phyloP scores from a whole-genome alignment of 1,140 invertebrate species.

The Pseudobourletiella spinata region DNA sequence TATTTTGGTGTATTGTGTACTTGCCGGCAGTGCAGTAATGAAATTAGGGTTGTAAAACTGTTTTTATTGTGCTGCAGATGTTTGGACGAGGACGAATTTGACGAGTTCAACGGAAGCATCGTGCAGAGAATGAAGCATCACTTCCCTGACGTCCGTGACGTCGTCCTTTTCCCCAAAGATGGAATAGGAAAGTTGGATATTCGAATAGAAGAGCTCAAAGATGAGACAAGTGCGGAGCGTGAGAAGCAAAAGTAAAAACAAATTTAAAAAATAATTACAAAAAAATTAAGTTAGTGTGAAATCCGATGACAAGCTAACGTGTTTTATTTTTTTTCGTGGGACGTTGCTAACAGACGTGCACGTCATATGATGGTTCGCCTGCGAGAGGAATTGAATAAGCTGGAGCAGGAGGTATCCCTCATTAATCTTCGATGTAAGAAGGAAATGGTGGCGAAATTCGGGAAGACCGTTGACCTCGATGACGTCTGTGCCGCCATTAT shows the following conservation, averaged over 20 bases:
- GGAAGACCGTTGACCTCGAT: slow-evolving; percentile 24
- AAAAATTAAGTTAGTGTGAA: neutral
- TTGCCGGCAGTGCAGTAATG: too few species aligned
- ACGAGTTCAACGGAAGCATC: neutral
- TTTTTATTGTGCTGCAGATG: slow-evolving; percentile 16
- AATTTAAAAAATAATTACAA: too few species aligned
- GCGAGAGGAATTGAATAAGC: slow-evolving; percentile 20
- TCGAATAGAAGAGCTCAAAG: slow-evolving; percentile 21
- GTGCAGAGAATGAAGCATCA: slow-evolving; percentile 6
- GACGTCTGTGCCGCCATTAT: slow-evolving; percentile 26
- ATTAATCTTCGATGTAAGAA: slow-evolving; percentile 8
- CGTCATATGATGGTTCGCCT: slow-evolving; percentile 22
- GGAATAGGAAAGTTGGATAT: slow-evolving; percentile 11
- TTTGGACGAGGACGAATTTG: slow-evolving; percentile 25
- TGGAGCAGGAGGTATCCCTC: slow-evolving; percentile 17
- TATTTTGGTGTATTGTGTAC: too few species aligned
- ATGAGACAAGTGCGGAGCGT: slow-evolving; percentile 8
- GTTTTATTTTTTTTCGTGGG: neutral
- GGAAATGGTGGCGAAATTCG: slow-evolving; percentile 30
- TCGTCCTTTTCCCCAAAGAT: slow-evolving; percentile 23
- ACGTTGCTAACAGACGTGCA: slow-evolving; percentile 15
- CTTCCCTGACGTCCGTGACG: slow-evolving; percentile 8
- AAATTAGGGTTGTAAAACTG: too few species aligned
- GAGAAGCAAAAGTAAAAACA: slow-evolving; percentile 13
- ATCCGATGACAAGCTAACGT: neutral